phyloP scores from a whole-genome alignment of 2,888 invertebrate genomes.

The Pristionchus arcanus region DNA sequence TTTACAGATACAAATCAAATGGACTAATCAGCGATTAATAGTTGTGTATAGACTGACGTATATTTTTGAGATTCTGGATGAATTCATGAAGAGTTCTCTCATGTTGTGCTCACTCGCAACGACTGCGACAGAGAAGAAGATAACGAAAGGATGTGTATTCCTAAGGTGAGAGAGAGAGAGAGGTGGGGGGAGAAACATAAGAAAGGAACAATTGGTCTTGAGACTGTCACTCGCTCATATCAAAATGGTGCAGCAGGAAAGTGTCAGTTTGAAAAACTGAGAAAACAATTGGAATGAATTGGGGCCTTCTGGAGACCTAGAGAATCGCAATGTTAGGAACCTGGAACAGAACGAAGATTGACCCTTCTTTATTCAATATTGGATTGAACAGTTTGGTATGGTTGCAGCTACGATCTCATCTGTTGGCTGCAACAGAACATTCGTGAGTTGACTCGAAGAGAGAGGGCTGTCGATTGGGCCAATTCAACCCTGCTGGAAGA shows the following conservation, averaged over 20 bases:
- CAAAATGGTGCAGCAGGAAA: no score
- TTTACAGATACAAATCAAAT: no score
- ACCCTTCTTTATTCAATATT: no score
- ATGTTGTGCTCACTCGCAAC: neutral
- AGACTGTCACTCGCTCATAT: neutral
- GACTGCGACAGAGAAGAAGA: constrained; percentile 4
- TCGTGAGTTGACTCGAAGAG: constrained; percentile 12
- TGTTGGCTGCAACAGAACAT: constrained; percentile 49
- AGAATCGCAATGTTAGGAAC: neutral
- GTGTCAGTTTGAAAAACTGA: no score
- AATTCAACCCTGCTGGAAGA: neutral
- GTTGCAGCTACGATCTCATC: constrained; percentile 54
- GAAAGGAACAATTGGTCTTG: no score
- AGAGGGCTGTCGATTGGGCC: constrained; percentile 45
- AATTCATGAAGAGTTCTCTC: neutral
- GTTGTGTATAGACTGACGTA: no score
- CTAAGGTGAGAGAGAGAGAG: constrained; percentile 23
- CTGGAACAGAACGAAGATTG: no score
- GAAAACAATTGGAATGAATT: no score
- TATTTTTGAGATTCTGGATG: neutral
- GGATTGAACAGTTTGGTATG: no score
- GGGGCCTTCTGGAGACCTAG: no score
- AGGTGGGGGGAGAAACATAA: no score
- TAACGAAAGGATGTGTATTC: constrained; percentile 28
- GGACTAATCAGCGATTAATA: no score